Base-by-base conservation (phyloP, 2,888 invertebrate genomes). In the Agrilus mali region DNA sequence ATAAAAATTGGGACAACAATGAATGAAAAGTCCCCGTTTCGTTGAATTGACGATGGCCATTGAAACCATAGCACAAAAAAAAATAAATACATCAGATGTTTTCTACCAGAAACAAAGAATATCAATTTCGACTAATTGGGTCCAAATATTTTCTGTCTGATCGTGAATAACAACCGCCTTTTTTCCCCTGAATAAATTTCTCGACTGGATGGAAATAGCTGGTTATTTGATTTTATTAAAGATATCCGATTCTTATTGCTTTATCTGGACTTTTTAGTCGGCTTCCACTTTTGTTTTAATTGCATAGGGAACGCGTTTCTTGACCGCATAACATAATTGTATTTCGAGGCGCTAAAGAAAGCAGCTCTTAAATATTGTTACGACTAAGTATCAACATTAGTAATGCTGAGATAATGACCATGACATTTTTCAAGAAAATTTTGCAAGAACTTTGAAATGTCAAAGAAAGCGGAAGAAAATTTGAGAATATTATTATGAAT, bases 71-170 rank as follows among this genome's bases (percentile, higher is more conserved):
- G 20, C 16, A 35, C 41, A 35, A 35, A 20, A 16, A 35, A 27
- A 20, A 35, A 37, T 42, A 37, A 37, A 16, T 42, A 27, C 27
- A 27, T 27, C 8, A 27, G 27, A 27, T 27, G 27, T 27, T 27
- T 27, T 27, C 27, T 27, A 27, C 27, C 27, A 35, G 16, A 35
- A 37, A 37, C 40, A 27, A 41, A 44, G 36, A 44, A 44, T 36
- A 40, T 17, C 41, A 22, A 32, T 44, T 36, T 41, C 44, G 22
- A 38, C 45, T 45, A 45, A 45, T 45, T 45, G 45, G 45, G 38
- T 45, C 38, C 35, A 35, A 34, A 44, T 44, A 32, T 41, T 41
- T 41, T 27, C 27, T 27, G 27, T 27, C 27, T 10, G 27, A 2
- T 27, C 27, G 27, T 27, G 27, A 27, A 10, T 27, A 27, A 35